Evolutionary conservation across 2,797 vertebrate genomes (phyloP).

Genomic region (Rhynchonycteris naso): DNA sequence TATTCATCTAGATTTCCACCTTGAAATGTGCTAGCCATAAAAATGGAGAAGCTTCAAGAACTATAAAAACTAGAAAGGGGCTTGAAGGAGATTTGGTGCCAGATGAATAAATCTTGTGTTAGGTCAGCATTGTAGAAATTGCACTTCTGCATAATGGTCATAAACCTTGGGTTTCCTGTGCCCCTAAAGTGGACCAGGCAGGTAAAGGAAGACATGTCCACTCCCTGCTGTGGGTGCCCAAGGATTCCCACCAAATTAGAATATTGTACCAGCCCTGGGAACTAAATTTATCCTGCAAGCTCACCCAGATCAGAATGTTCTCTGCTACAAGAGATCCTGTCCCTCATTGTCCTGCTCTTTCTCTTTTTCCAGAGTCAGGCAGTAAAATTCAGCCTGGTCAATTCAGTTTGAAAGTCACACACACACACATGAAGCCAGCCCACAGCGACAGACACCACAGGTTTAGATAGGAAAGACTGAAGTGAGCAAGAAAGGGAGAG

Average conservation of each 20-base stretch:
- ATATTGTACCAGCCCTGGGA: background rate
- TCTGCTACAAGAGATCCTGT: conserved; percentile 22
- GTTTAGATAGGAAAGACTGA: background rate
- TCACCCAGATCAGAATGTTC: conserved; percentile 68
- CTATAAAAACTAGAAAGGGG: background rate
- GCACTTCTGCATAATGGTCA: background rate
- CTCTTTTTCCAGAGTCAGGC: conserved; percentile 4
- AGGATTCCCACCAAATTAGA: conserved; percentile 56
- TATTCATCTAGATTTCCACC: conserved; percentile 19
- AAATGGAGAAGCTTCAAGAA: background rate
- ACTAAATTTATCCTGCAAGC: conserved; percentile 66
- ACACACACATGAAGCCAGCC: background rate
- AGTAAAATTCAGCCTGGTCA: background rate
- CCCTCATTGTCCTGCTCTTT: background rate
- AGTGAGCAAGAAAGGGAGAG: background rate
- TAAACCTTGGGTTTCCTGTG: background rate
- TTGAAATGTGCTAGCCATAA: background rate
- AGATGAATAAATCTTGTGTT: background rate
- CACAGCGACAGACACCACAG: background rate
- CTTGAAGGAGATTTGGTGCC: background rate
- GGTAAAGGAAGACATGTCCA: background rate
- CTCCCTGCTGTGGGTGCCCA: background rate
- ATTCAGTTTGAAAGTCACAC: background rate
- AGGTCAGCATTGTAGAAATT: background rate
- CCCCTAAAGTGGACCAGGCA: background rate